Evolutionary conservation across 2,888 invertebrate species (phyloP).

Genomic region (Diaprepes abbreviatus): DNA sequence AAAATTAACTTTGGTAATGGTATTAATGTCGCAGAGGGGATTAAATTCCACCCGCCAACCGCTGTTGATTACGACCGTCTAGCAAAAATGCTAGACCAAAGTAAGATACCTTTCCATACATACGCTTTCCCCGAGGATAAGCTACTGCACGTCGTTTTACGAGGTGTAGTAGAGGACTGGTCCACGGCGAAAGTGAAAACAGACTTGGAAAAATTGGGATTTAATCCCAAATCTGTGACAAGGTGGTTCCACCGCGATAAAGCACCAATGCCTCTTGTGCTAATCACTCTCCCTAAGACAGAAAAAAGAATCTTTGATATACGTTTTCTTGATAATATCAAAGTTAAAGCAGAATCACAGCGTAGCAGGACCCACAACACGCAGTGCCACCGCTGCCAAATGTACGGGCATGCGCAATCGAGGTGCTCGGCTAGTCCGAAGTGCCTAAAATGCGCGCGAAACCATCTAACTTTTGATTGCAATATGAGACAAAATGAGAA

Average conservation of each 20-base stretch:
- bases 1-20: too few species aligned
- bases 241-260: background rate
- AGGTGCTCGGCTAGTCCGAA: background rate
- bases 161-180: background rate
- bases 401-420: background rate
- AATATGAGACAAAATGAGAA: background rate
- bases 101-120: background rate
- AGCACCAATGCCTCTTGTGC: background rate
- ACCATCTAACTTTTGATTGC: background rate
- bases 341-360: background rate
- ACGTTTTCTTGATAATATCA: background rate
- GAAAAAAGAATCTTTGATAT: constrained; percentile 10
- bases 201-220: background rate
- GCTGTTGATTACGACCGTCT: too few species aligned
- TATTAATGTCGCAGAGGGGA: too few species aligned
- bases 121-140: background rate
- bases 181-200: background rate
- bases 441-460: constrained; percentile 6
- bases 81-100: too few species aligned
- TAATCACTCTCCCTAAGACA: background rate
- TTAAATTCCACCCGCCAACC: too few species aligned
- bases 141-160: background rate
- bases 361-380: background rate
- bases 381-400: constrained; percentile 1
- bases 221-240: background rate